Percentiles rank a stretch among this genome's conserved stretches.
Evolutionary conservation across 2,888 invertebrate species (phyloP).

Genomic region (Platypus cylindrus): DNA sequence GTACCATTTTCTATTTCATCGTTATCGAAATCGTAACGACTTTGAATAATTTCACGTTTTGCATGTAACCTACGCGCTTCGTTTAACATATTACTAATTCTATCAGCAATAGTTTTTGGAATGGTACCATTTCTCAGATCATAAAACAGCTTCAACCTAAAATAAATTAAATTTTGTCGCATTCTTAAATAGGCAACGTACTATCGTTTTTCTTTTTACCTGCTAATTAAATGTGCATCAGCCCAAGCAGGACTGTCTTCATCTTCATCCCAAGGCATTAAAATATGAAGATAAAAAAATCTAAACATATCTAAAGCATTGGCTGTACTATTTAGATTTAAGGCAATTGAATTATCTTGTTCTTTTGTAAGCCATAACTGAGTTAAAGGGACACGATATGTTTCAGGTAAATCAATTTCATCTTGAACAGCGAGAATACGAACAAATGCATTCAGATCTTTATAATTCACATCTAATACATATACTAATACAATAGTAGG

Average conservation of each 20-base stretch:
- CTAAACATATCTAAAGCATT: slow-evolving; percentile 51
- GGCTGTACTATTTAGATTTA: slow-evolving; percentile 48
- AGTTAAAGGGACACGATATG: slow-evolving; percentile 45
- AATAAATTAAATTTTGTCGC: slow-evolving; percentile 15
- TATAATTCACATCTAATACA: slow-evolving; percentile 44
- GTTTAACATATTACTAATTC: slow-evolving; percentile 39
- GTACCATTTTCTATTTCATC: slow-evolving; percentile 8
- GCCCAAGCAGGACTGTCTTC: slow-evolving; percentile 50
- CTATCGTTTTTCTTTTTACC: slow-evolving; percentile 6
- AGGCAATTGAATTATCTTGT: slow-evolving; percentile 42
- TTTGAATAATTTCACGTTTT: no score
- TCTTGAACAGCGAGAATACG: slow-evolving; percentile 53
- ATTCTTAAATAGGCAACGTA: not conserved
- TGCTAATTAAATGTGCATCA: slow-evolving; percentile 37
- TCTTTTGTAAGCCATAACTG: slow-evolving; percentile 52
- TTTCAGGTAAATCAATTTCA: slow-evolving; percentile 47
- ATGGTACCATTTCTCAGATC: slow-evolving; percentile 43
- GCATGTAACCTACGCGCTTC: slow-evolving; percentile 42
- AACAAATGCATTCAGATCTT: slow-evolving; percentile 42
- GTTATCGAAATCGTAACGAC: slow-evolving; percentile 11
- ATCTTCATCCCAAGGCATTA: slow-evolving; percentile 61
- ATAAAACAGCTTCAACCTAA: slow-evolving; percentile 41
- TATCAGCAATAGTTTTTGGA: slow-evolving; percentile 37
- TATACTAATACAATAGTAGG: slow-evolving; percentile 50
- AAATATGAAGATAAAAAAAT: slow-evolving; percentile 52